Percentiles rank a stretch among this genome's conserved stretches.
These are phyloP conservation scores for Arenaria interpres DNA, from an alignment of 2,113 vertebrate genomes.

Conservation along the genomic window DNA sequence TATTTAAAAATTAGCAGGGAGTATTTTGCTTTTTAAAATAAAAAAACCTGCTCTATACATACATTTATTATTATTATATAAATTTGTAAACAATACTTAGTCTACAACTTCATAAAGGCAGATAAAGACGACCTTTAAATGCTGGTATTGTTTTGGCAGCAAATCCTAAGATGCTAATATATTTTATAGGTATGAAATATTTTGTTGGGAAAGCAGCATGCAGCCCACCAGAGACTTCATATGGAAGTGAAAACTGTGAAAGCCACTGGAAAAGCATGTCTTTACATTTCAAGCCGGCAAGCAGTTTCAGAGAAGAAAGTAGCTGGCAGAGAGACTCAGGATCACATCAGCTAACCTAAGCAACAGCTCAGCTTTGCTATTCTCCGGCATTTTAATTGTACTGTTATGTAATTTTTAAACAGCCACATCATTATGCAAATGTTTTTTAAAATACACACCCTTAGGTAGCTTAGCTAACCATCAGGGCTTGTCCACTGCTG, in stretches of 20 bases:
- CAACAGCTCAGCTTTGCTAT: background rate
- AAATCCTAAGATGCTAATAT: background rate
- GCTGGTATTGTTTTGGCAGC: background rate
- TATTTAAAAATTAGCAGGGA: background rate
- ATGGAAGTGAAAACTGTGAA: background rate
- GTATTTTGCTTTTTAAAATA: background rate
- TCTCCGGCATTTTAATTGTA: conserved; percentile 27
- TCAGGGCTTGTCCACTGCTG: conserved; percentile 10
- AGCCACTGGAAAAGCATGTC: background rate
- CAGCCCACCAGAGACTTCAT: background rate
- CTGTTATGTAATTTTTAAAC: conserved; percentile 52
- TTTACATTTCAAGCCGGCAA: conserved; percentile 18
- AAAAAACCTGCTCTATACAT: background rate
- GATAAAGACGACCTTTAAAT: background rate
- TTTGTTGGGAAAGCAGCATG: background rate
- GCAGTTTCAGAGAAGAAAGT: background rate
- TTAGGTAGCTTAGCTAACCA: conserved; percentile 27
- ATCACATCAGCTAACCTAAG: background rate
- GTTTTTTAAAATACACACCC: background rate
- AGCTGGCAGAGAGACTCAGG: background rate
- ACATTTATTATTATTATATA: background rate
- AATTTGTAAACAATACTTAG: background rate
- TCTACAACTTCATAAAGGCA: background rate
- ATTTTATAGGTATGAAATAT: background rate
- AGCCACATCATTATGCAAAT: conserved; percentile 10